Base-by-base conservation (phyloP, 1,140 invertebrate genomes). In the Meloidogyne exigua region DNA sequence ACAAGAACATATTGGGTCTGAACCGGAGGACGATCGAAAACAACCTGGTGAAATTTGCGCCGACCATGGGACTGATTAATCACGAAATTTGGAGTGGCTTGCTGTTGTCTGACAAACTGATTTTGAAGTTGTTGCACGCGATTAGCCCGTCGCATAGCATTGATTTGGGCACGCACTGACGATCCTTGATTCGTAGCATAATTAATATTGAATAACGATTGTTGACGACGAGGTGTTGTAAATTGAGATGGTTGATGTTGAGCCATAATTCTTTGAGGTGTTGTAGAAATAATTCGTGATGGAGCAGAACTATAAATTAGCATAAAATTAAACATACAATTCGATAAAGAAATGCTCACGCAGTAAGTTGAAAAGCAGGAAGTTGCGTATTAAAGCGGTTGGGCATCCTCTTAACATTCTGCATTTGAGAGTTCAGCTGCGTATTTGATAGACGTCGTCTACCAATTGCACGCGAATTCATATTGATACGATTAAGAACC, bases 401-500 rank as follows among this genome's bases (percentile, higher is more conserved):
- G 44, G 68, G 42, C 0, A 64, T n/a, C 18, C 42, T 23, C 25
- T 65, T 36, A 23, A 26, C 57, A 18, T 15, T 32, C 13, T n/a
- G 72, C 15, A 36, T 42, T 21, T 39, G 64, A 13, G 65, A 57
- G 3, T 76, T 69, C 0, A 36, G 21, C 36, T n/a, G 15, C 0
- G 68, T 39, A 62, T 57, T 25, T 18, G 39, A 13, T 66, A 66
- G 9, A 32, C 76, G 73, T 11, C 28, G 72, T 23, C 74, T 76
- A n/a, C 18, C 39, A 39, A 78, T 78, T 23, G 65, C 18, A 15
- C 73, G 62, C 3, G 76, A 78, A 26, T 66, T 32, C 7, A n/a
- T n/a, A 76, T 44, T 78, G 64, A 78, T n/a, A 21, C 68, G 65
- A 57, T 78, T 78, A 0, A 78, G 32, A 23, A 77, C 12, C n/a